Base-by-base conservation (phyloP, 2,888 invertebrate genomes). In the Cataglyphis rosenhaueri region DNA sequence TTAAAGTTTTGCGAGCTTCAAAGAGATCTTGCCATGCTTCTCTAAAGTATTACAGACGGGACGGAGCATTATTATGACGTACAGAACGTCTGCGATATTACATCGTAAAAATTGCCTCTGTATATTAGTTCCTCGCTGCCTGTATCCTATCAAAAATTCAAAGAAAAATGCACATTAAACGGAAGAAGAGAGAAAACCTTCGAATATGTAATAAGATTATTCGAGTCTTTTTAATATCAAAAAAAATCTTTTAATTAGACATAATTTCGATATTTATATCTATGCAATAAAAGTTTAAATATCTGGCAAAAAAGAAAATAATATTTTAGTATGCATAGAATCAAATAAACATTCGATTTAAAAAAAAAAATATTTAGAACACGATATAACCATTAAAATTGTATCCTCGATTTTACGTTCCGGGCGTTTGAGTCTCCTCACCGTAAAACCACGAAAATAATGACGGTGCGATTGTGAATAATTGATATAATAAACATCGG, bases 31-130 rank as follows among this genome's bases (percentile, higher is more conserved):
- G 74, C 68, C 81, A 68, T 62, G 84, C 65, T 68, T 64, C 64
- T 68, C 29, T 74, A 79, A 73, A 78, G 78, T 62, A 78, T 78
- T 79, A 79, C 71, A 79, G 55, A 44, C 57, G 21, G 70, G 57
- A 35, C 59, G 59, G 12, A 71, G 71, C 78, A 79, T 79, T 79
- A 79, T 79, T 79, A 78, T 66, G 70, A 78, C 70, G 78, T 78
- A 71, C 59, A 79, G 71, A 79, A 79, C n/a, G 78, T 79, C 78
- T 79, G 71, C 78, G 78, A 79, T 79, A 79, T 79, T 79, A 79
- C 78, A 89, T 91, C 91, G 89, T 90, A 90, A 90, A 90, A 89
- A 91, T 89, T 90, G 86, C 88, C 82, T 79, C 44, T 71, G 78
- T 79, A 76, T 76, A 79, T 79, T 79, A 79, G 59, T 71, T 79